Base-by-base conservation (phyloP, 2,113 vertebrate species). In the Dryoscopus gambensis region DNA sequence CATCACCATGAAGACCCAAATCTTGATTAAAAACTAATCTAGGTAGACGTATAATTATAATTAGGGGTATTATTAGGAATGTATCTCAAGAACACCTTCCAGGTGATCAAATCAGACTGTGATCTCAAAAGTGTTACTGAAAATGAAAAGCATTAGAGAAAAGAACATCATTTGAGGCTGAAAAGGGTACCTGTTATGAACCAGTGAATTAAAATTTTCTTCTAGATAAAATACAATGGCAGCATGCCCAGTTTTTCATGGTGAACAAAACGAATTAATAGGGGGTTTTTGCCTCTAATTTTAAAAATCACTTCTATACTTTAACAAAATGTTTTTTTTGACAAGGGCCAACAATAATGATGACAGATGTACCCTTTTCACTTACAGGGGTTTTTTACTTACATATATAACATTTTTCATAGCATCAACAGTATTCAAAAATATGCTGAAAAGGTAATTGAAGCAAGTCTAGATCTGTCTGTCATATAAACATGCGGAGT, bases 391-490 rank as follows among this genome's bases (percentile, higher is more conserved):
- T 69, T 79, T 75, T 46, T 28, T 47, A 75, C 81, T 90, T 93
- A 73, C 33, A 87, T 69, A 79, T 71, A 42, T 75, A 91, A 65
- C 64, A 79, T 82, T 91, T 93, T 78, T 95, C 53, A 73, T 49
- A 47, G 49, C 22, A 77, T 87, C 80, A 83, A 67, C 18, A 80
- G 9, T 37, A 91, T 69, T 62, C 70, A 89, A 69, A 82, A 93
- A 74, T 52, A 87, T n/a, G 35, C 31, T 94, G 81, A 65, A 80
- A 94, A 89, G 17, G 8, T 79, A 83, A 65, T 65, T 62, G 59
- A 83, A 93, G 11, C 94, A 91, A 83, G 96, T 73, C 70, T 81
- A 83, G 89, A 95, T 79, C 59, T 94, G 91, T 67, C 81, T 76
- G 13, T 74, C 71, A 67, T 59, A 22, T 87, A 93, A 94, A 74